Base-by-base conservation (phyloP, 53 echinoderm and acorn worm species). In the Henricia sp. region DNA sequence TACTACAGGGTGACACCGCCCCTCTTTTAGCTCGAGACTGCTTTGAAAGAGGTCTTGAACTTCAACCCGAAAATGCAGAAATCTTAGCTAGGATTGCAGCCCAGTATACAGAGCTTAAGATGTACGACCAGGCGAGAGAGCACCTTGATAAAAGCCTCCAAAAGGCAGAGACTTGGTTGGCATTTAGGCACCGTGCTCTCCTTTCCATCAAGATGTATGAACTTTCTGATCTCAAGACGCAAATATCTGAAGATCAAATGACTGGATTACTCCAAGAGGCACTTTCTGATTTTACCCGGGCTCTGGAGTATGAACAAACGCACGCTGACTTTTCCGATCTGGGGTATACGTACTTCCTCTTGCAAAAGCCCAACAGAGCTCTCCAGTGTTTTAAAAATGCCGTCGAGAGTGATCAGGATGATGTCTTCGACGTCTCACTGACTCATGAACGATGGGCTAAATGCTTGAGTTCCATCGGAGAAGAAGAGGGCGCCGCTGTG, bases 281-380 rank as follows among this genome's bases (percentile, higher is more conserved):
- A 4, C 83, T 90, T 17, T 68, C 85, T 36, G 87, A 92, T 27
- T 90, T 96, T 44, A 67, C 82, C 42, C 57, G 35, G 13, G 96
- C 96, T 3, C 34, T 90, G 42, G 52, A 52, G 32, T 51, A 77
- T 27, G 92, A 91, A 53, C 87, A 92, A 65, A 85, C 88, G n/a
- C 90, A 96, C 58, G 94, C 90, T 13, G 96, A 92, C 24, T 78
- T 74, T 67, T 96, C 96, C 2, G 93, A 94, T 37, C 55, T 94
- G 4, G 96, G 96, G 0, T 96, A 96, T 33, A 55, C 91, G 19
- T 60, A 71, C 16, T 92, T 77, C 52, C 69, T 96, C 4, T 68
- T 84, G 27, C 72, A 84, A 13, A 75, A 95, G 50, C 82, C 92
- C 60, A 46, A 87, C 62, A 80, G 60, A 36, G 92, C 94, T 46